Conservation (phyloP, 2,888 invertebrate genomes). For the Druceiella hillmani region DNA sequence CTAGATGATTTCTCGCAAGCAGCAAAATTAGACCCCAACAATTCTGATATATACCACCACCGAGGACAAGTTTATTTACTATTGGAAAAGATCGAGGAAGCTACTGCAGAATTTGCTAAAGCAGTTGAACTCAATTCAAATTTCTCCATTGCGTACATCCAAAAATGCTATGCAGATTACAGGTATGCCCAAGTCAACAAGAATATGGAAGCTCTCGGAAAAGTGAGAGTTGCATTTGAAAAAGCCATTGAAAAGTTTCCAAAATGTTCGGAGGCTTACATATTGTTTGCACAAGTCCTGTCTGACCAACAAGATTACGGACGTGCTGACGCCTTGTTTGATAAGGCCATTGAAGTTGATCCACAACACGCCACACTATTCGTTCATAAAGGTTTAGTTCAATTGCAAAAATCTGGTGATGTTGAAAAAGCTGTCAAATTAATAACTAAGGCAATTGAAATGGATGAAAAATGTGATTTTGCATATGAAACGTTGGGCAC, state of each 20-base stretch:
- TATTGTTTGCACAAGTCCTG: conserved; percentile 85
- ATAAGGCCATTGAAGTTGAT: conserved; percentile 74
- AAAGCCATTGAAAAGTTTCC: conserved; percentile 74
- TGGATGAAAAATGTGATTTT: conserved; percentile 90
- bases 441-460: conserved; percentile 75
- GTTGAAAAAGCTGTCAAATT: conserved; percentile 71
- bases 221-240: conserved; percentile 69
- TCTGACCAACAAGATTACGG: conserved; percentile 79
- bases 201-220: conserved; percentile 56
- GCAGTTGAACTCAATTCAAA: conserved; percentile 77
- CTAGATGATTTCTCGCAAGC: conserved; percentile 77
- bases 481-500: conserved; percentile 94
- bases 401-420: conserved; percentile 81
- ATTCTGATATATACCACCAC: conserved; percentile 89
- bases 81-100: conserved; percentile 74
- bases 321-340: conserved; percentile 77
- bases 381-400: conserved; percentile 81
- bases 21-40: conserved; percentile 68
- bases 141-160: conserved; percentile 81
- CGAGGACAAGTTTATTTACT: conserved; percentile 84
- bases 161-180: conserved; percentile 88
- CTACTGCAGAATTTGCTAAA: conserved; percentile 75
- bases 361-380: conserved; percentile 80
- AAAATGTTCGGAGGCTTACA: conserved; percentile 79
- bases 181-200: conserved; percentile 59